A percentile compares a stretch with the other conserved stretches of the same genome.
Conservation (phyloP, 2,797 vertebrate genomes). For the Phaenicophaeus curvirostris region DNA sequence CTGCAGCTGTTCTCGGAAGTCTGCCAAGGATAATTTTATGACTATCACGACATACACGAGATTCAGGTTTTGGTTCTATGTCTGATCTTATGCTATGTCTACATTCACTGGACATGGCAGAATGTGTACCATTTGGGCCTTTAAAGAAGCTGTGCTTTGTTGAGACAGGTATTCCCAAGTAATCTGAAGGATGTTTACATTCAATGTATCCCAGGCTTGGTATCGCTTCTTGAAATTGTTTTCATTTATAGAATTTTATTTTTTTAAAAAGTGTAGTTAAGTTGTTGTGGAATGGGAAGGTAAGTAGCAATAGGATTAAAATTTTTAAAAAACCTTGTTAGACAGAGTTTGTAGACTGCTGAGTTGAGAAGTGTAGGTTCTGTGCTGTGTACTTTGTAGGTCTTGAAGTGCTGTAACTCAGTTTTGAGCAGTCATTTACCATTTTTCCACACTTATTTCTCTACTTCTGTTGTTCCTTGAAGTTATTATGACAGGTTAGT, state of each 20-base stretch:
- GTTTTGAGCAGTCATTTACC: background rate
- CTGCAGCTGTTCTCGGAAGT: background rate
- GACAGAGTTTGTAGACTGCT: background rate
- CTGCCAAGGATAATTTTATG: background rate
- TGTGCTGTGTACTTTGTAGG: background rate
- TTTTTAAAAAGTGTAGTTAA: too few species aligned
- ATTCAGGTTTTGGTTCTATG: background rate
- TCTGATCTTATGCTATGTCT: background rate
- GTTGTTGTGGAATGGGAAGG: background rate
- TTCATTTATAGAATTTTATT: too few species aligned
- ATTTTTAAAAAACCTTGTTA: background rate
- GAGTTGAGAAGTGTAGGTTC: background rate
- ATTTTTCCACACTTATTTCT: background rate
- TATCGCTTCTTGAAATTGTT: background rate
- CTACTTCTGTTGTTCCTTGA: background rate
- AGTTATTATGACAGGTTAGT: background rate
- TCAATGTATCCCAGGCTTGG: background rate
- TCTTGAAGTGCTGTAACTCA: background rate
- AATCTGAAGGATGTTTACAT: background rate
- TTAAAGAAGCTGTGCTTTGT: background rate
- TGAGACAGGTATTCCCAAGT: background rate
- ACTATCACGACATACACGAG: background rate
- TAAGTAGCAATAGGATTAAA: background rate
- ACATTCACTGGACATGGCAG: background rate
- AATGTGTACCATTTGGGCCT: too few species aligned